These are phyloP conservation scores for Hemaris fuciformis DNA, from an alignment of 2,888 invertebrate genomes.

Conservation along the genomic window DNA sequence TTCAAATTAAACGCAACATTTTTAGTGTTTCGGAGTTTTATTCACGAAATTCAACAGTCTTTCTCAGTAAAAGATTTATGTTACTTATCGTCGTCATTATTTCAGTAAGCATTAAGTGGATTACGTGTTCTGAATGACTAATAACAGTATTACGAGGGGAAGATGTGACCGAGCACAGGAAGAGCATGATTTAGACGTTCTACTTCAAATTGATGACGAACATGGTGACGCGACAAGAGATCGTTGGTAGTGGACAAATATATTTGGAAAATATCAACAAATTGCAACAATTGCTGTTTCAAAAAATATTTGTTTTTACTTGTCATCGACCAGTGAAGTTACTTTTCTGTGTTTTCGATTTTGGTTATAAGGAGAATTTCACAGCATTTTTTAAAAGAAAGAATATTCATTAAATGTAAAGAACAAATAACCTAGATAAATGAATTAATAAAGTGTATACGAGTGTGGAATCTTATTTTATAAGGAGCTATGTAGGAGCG, in stretches of 20 bases:
- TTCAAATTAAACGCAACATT: background rate
- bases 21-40: background rate
- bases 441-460: too few species aligned
- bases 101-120: background rate
- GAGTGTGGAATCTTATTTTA: too few species aligned
- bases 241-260: background rate
- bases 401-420: too few species aligned
- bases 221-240: background rate
- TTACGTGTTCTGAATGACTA: constrained; percentile 12
- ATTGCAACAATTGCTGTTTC: too few species aligned
- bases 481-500: too few species aligned
- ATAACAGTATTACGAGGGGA: constrained; percentile 18
- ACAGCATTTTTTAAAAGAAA: too few species aligned
- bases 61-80: background rate
- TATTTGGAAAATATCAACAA: background rate
- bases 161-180: constrained; percentile 20
- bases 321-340: too few species aligned
- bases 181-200: constrained; percentile 26
- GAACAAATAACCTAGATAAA: too few species aligned
- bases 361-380: too few species aligned
- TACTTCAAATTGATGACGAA: constrained; percentile 16
- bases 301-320: too few species aligned
- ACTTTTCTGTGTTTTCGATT: too few species aligned
- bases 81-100: background rate
- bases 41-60: background rate